These are phyloP conservation scores for Ceryle rudis DNA, from an alignment of 2,797 vertebrate genomes.

Conservation along the genomic window DNA sequence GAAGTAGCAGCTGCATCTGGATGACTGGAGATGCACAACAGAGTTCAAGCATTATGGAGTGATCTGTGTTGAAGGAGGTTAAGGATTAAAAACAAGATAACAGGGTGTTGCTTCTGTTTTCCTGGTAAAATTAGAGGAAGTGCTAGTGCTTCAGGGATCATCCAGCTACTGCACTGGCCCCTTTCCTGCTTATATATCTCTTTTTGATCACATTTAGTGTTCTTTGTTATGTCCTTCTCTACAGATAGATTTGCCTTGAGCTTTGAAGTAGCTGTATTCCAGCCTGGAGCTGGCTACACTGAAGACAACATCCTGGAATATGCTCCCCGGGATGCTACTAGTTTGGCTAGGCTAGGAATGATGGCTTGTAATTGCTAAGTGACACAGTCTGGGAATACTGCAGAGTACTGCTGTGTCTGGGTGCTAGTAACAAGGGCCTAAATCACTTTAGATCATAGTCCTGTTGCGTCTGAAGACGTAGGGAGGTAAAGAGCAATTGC, in stretches of 20 bases:
- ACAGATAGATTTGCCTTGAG: not conserved
- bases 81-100: not conserved
- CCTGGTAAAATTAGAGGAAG: not conserved
- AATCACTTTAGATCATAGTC: not conserved
- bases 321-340: not conserved
- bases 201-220: not conserved
- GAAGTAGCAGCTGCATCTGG: not conserved
- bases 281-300: not conserved
- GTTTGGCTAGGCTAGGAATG: not conserved
- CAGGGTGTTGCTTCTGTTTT: not conserved
- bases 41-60: not conserved
- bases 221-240: not conserved
- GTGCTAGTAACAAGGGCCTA: not conserved
- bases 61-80: not conserved
- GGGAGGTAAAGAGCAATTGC: not conserved
- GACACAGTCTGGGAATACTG: not conserved
- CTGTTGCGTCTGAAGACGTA: not conserved
- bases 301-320: not conserved
- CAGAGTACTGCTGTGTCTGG: not conserved
- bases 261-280: not conserved
- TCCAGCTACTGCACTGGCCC: not conserved
- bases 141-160: not conserved
- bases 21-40: not conserved
- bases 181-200: not conserved
- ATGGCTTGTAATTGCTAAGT: not conserved